Percentiles rank a stretch among this genome's conserved stretches.
Evolutionary conservation across 2,797 vertebrate genomes (phyloP).

Genomic region (Morelia viridis): DNA sequence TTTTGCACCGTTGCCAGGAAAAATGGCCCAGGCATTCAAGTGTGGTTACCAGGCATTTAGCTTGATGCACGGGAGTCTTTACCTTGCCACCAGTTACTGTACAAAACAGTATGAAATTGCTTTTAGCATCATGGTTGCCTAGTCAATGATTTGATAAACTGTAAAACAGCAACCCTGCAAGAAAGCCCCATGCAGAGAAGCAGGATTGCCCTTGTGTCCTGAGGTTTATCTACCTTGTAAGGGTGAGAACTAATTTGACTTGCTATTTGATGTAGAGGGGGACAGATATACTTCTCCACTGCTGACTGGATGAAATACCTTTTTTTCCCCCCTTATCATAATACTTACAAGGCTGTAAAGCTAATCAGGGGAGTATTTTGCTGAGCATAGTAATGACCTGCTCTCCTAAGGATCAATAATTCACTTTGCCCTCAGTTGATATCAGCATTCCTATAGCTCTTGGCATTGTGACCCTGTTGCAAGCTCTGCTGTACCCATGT

Average conservation of each 20-base stretch:
- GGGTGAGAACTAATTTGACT: background rate
- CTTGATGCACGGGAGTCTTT: background rate
- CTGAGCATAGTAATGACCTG: background rate
- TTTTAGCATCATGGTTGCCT: background rate
- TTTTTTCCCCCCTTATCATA: background rate
- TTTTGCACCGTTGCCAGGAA: background rate
- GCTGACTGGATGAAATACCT: background rate
- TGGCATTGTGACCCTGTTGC: background rate
- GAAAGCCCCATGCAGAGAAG: background rate
- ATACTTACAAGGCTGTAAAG: background rate
- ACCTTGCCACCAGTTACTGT: background rate
- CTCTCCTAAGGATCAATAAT: background rate
- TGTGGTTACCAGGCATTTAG: background rate
- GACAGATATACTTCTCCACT: background rate
- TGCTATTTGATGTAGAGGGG: background rate
- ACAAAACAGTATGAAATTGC: background rate
- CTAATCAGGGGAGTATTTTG: background rate
- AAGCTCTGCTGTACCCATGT: background rate
- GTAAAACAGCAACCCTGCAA: background rate
- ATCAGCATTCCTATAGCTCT: background rate
- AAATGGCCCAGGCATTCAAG: background rate
- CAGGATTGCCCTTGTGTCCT: background rate
- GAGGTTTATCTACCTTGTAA: background rate
- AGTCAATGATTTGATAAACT: background rate
- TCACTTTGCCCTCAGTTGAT: background rate